Evolutionary conservation across 2,888 invertebrate species (phyloP), one percentile per base, ranked within the genome.

Genomic region (Drosophila paracracens): DNA sequence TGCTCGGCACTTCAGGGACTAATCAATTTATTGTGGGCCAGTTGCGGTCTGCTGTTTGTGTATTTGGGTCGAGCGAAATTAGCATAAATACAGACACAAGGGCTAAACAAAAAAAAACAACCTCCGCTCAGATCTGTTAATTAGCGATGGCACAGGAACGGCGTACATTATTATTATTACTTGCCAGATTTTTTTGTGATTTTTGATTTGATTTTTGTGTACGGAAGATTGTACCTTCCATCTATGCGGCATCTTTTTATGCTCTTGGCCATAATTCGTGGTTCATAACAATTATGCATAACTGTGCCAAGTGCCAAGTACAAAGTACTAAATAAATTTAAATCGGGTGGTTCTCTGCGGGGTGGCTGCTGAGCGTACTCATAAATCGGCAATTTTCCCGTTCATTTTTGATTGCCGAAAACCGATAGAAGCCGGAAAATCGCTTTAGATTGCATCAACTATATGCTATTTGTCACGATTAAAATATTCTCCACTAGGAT

Each of bases 241-340:
- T 43, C n/a, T 16, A 48, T 40, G 29, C n/a, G 59, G 62, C 64
- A 70, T 64, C 54, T 31, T 56, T 35, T 33, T n/a, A 31, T 43
- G 74, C 62, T 70, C 74, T 73, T 88, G 74, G 64, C 76, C 70
- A 69, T 57, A 50, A 33, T 21, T 58, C 27, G 52, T 6, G n/a
- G 36, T 33, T 52, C 73, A 70, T 54, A 57, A 69, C 70, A 81
- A 83, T 76, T 74, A 65, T 73, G 48, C 74, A 83, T 89, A 84
- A 75, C 87, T 78, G 72, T 89, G 90, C 82, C 88, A 89, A 83
- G 84, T 67, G 69, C 54, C 54, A 25, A 29, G 50, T n/a, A n/a
- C 46, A 59, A 64, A 62, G 13, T n/a, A 33, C 58, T 52, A 64
- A 83, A 70, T 67, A 60, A 38, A 16, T 18, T 63, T 13, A 31